A percentile compares a stretch with the other conserved stretches of the same genome.
Conservation (phyloP, 1,140 invertebrate species). For the Carposina sasakii region DNA sequence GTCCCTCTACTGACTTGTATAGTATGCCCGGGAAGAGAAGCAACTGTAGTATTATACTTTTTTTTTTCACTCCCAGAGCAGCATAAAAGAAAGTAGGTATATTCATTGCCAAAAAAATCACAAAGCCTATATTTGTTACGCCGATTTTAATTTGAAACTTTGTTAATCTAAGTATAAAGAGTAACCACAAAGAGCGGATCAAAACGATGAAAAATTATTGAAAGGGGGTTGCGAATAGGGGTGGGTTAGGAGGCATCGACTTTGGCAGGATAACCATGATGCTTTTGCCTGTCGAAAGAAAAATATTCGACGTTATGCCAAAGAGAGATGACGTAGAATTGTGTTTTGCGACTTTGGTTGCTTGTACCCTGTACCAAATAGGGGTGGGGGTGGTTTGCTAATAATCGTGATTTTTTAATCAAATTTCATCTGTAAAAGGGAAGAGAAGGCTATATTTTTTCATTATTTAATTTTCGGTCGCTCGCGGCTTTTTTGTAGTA, state of each 20-base stretch:
- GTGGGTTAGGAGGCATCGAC: slow-evolving; percentile 48
- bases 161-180: slow-evolving; percentile 67
- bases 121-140: slow-evolving; percentile 44
- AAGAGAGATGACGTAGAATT: slow-evolving; percentile 17
- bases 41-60: no score
- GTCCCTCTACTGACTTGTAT: no score
- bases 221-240: slow-evolving; percentile 55
- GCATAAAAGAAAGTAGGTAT: no score
- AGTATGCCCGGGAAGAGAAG: no score
- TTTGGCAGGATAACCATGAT: slow-evolving; percentile 41
- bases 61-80: no score
- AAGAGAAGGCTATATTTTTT: slow-evolving; percentile 69
- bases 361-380: slow-evolving; percentile 40
- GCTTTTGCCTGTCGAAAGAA: slow-evolving; percentile 17
- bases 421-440: slow-evolving; percentile 69
- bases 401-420: slow-evolving; percentile 73
- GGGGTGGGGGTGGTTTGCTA: slow-evolving; percentile 43
- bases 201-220: slow-evolving; percentile 71
- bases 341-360: slow-evolving; percentile 10
- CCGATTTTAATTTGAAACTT: slow-evolving; percentile 68
- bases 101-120: no score
- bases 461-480: slow-evolving; percentile 71
- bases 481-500: slow-evolving; percentile 54
- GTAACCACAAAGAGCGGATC: slow-evolving; percentile 64
- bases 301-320: slow-evolving; percentile 9